Base-by-base conservation (phyloP, 2,888 invertebrate genomes). In the Eupithecia centaureata region DNA sequence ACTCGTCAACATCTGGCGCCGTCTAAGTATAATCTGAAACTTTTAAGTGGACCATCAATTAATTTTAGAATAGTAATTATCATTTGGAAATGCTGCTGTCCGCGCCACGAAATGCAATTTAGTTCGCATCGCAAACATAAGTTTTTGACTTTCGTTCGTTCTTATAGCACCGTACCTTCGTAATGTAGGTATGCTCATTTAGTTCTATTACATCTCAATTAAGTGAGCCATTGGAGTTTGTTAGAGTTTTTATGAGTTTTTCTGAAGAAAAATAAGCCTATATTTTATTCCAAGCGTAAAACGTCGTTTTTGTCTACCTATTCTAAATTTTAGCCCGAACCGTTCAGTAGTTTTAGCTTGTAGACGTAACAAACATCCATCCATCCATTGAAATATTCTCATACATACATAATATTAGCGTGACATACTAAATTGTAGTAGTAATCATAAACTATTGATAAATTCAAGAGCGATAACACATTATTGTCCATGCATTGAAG, bases 1-100 rank as follows among this genome's bases (percentile, higher is more conserved):
- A 85, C 85, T 86, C 86, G 85, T 88, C 88, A 90, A 87, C 91
- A 92, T 88, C 90, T 91, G 91, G 86, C 86, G 86, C 86, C 61
- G 79, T 84, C 81, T 82, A 78, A 82, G 83, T 88, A 87, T 87
- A 84, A 86, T 86, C 86, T 86, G 76, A 80, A 87, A 85, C 82
- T 87, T 83, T 82, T 80, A 82, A 83, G 84, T 84, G 82, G 82
- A 78, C 73, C 83, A 86, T 86, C 87, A 85, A 89, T 90, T 88
- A 88, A 86, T 85, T 82, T 77, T 72, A 79, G 79, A 80, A 77
- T 79, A 79, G 79, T 79, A 81, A 80, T 80, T 76, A 80, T 71
- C 73, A 76, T 72, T 73, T 71, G 62, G 56, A 64, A 70, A 69
- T 66, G 67, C 70, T 58, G 27, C 51, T 63, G 51, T 66, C 70